A percentile compares a stretch with the other conserved stretches of the same genome.
Conservation (phyloP, 2,797 vertebrate species). For the Hypotaenidia philippensis region DNA sequence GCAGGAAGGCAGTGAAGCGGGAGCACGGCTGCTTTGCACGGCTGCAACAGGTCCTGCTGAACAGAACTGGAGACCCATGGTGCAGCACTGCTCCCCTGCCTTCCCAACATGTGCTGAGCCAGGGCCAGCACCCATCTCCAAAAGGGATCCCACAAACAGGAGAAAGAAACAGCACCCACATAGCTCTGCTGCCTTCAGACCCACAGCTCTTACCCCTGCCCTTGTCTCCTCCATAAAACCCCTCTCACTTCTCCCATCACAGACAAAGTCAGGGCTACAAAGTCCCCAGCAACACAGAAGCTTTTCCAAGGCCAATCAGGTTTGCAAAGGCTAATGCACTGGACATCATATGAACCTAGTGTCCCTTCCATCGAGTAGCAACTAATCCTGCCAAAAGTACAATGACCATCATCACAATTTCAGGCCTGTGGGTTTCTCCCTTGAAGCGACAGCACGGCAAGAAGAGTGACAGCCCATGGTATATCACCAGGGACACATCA, state of each 20-base stretch:
- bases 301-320: background rate
- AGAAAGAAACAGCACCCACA: background rate
- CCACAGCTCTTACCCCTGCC: background rate
- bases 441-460: background rate
- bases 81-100: rapidly evolving
- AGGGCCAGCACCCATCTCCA: rapidly evolving
- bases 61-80: rapidly evolving
- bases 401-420: rapidly evolving
- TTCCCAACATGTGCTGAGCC: rapidly evolving
- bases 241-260: background rate
- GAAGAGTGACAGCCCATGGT: background rate
- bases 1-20: rapidly evolving
- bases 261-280: background rate
- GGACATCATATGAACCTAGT: background rate
- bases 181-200: background rate
- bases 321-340: background rate
- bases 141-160: background rate
- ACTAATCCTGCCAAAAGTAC: background rate
- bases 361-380: background rate
- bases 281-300: background rate
- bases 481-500: background rate
- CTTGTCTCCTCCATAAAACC: rapidly evolving
- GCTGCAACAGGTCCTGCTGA: background rate
- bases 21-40: rapidly evolving
- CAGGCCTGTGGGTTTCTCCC: background rate